Conservation (phyloP, 2,113 vertebrate species). For the Puffinus mauretanicus region DNA sequence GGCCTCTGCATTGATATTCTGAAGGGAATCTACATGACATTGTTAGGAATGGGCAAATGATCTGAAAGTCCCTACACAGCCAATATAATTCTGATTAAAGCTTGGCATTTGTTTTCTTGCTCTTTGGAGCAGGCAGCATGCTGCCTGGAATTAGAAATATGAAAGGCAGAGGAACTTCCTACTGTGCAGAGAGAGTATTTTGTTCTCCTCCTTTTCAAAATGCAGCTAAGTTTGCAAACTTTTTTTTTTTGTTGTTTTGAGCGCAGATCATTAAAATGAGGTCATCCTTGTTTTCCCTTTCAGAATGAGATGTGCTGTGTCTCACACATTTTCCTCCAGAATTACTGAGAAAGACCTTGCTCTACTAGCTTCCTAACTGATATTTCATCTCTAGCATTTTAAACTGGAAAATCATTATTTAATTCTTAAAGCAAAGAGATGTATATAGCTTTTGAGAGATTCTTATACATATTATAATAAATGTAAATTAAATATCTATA, state of each 20-base stretch:
- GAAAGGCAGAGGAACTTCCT: conserved; percentile 51
- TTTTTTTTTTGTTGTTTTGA: neutral
- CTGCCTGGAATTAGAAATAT: conserved; percentile 71
- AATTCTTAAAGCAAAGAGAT: neutral
- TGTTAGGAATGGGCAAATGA: conserved; percentile 43
- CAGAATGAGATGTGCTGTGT: neutral
- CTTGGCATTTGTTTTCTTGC: conserved; percentile 64
- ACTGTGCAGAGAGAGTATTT: conserved; percentile 18
- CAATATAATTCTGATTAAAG: conserved; percentile 62
- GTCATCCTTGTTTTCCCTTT: conserved; percentile 26
- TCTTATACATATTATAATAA: neutral
- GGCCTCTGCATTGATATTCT: conserved; percentile 41
- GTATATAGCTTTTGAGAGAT: neutral
- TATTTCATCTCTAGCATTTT: neutral
- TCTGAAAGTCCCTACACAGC: conserved; percentile 28
- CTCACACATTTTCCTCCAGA: neutral
- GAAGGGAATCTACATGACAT: conserved; percentile 24
- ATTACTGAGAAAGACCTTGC: neutral
- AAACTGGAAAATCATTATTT: neutral
- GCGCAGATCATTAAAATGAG: conserved; percentile 41
- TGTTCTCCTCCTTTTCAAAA: conserved; percentile 24
- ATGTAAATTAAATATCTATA: neutral
- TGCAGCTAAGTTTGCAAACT: neutral
- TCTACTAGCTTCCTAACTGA: neutral
- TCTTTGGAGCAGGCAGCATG: conserved; percentile 48